Conservation (phyloP, 2,888 invertebrate genomes). For the Nycteola revayana region DNA sequence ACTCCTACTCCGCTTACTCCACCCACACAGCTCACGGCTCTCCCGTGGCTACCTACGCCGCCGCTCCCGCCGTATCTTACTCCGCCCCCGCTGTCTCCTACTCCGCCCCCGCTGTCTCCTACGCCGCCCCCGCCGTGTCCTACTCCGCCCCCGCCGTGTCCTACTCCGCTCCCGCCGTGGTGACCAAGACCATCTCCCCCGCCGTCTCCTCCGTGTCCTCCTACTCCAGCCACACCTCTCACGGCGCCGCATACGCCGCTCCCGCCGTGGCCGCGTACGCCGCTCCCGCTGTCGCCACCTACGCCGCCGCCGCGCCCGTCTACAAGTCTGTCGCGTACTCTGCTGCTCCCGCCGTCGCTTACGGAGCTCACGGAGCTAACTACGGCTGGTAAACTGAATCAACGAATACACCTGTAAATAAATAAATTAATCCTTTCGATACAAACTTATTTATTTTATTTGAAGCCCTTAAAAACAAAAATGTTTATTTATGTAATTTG, state of each 20-base stretch:
- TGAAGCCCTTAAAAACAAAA: too few relatives aligned
- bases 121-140: constrained; percentile 26
- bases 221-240: constrained; percentile 51
- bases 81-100: constrained; percentile 38
- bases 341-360: constrained; percentile 44
- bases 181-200: constrained; percentile 35
- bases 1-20: constrained; percentile 53
- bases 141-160: constrained; percentile 41
- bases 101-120: constrained; percentile 10
- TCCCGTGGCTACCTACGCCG: constrained; percentile 35
- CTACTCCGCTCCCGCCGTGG: constrained; percentile 43
- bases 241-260: constrained; percentile 44
- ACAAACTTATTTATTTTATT: too few relatives aligned
- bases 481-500: too few relatives aligned
- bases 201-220: constrained; percentile 61
- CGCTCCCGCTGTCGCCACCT: constrained; percentile 50
- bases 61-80: constrained; percentile 17
- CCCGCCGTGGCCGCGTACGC: constrained; percentile 44
- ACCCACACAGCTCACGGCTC: constrained; percentile 16
- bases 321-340: constrained; percentile 36
- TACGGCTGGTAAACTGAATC: constrained; percentile 83
- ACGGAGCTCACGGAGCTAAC: constrained; percentile 84
- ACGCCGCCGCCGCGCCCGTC: constrained; percentile 6
- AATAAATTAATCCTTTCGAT: too few relatives aligned
- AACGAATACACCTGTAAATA: constrained; percentile 47